Evolutionary conservation across 2,888 invertebrate species (phyloP), one percentile per base, ranked within the genome.

Genomic region (Caenorhabditis macrosperma): DNA sequence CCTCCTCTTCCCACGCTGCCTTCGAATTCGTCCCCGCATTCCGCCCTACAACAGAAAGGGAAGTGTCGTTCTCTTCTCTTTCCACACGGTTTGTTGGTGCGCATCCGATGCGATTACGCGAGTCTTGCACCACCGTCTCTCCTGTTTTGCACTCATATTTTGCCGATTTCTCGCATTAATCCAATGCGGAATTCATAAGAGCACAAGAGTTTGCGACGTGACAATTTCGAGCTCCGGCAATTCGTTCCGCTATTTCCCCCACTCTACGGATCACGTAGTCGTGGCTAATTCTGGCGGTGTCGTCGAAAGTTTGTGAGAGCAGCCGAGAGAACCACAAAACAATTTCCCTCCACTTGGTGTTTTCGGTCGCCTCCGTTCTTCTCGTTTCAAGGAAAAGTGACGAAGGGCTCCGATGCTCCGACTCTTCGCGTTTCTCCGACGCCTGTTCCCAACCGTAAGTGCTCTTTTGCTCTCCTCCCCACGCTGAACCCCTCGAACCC

Each of bases 121-220:
- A 7, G 26, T 33, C 55, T 28, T 55, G 55, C 68, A 59, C 50
- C 28, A 15, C 12, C 41, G 38, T 50, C 50, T 30, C 6, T 46
- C 48, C 46, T 24, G 35, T 38, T 17, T 20, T 55, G 55, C 55
- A 55, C 44, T 54, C 44, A 55, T 71, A 61, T 55, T 63, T 71
- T 30, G 30, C 72, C 72, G 64, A 72, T 72, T 72, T 63, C 63
- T 63, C 72, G 44, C 63, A 72, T 72, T 64, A 63, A 64, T 72
- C 33, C 63, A 28, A 52, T 38, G 35, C 50, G 68, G 50, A 61
- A 26, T 57, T 48, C 67, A 33, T 55, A 55, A 55, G 24, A 57
- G 57, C 35, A 10, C 10, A 15, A 4, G 10, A 10, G 2, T 12
- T 5, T 28, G 6, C 1, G 30, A 46, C 26, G 46, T 50, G 60